A percentile compares a stretch with the other conserved stretches of the same genome.
These are phyloP conservation scores for Anas capensis DNA, from an alignment of 2,797 vertebrate species.

Conservation along the genomic window DNA sequence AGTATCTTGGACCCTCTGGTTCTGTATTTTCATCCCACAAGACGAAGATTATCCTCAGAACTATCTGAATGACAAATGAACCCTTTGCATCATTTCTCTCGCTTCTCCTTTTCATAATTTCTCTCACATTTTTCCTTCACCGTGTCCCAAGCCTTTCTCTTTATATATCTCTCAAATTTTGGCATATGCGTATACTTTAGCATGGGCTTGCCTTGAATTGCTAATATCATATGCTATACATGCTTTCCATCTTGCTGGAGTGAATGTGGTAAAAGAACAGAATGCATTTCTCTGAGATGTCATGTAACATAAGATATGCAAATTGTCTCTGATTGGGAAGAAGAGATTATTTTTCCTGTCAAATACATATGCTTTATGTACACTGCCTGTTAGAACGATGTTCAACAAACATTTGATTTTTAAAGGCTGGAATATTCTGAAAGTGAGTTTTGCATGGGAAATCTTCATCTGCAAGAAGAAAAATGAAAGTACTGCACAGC, in stretches of 20 bases:
- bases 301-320: constrained; percentile 55
- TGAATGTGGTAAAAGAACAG: constrained; percentile 6
- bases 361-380: constrained; percentile 67
- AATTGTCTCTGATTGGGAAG: constrained; percentile 57
- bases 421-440: neutral
- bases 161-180: neutral
- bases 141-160: neutral
- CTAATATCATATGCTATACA: neutral
- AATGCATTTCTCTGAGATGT: constrained; percentile 30
- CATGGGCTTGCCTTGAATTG: neutral
- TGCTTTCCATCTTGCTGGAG: neutral
- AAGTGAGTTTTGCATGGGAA: neutral
- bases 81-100: neutral
- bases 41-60: neutral
- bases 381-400: constrained; percentile 36
- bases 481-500: neutral
- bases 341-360: constrained; percentile 59
- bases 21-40: neutral
- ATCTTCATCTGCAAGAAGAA: neutral
- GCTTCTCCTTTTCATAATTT: neutral
- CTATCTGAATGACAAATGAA: neutral
- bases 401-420: constrained; percentile 53
- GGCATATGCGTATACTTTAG: neutral
- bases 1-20: neutral
- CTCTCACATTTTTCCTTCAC: neutral